Conservation (phyloP, 2,888 invertebrate genomes). For the Diadegma fenestrale region DNA sequence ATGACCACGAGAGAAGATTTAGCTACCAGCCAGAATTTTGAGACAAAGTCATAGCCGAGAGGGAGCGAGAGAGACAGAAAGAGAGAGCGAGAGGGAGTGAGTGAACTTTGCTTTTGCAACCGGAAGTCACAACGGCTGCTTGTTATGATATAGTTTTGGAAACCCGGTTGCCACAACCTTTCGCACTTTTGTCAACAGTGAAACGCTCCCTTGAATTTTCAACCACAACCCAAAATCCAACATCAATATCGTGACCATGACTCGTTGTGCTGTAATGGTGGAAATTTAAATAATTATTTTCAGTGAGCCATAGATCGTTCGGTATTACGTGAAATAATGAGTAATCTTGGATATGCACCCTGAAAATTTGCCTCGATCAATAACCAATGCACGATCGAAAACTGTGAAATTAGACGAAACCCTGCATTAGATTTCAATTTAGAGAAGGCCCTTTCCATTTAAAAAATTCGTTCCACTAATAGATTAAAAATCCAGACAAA, state of each 20-base stretch:
- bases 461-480: not conserved
- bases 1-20: constrained; percentile 61
- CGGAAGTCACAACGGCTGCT: constrained; percentile 65
- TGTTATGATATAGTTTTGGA: constrained; percentile 51
- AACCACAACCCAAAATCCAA: constrained; percentile 23
- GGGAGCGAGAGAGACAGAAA: not conserved
- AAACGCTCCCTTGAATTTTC: constrained; percentile 47
- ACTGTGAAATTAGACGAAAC: not conserved
- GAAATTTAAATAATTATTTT: not conserved
- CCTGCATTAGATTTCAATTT: not conserved
- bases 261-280: not conserved
- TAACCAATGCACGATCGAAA: not conserved
- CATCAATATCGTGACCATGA: not conserved
- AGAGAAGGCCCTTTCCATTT: too few relatives aligned
- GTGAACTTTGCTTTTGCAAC: constrained; percentile 39
- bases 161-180: constrained; percentile 52
- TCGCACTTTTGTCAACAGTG: constrained; percentile 11
- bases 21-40: constrained; percentile 40
- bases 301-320: not conserved
- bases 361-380: not conserved
- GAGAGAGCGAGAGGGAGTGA: not conserved
- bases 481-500: not conserved
- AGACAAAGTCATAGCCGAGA: constrained; percentile 14
- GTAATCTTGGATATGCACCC: too few relatives aligned
- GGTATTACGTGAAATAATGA: not conserved